Evolutionary conservation across 2,113 vertebrate genomes (phyloP).

Genomic region (Mixornis gularis): DNA sequence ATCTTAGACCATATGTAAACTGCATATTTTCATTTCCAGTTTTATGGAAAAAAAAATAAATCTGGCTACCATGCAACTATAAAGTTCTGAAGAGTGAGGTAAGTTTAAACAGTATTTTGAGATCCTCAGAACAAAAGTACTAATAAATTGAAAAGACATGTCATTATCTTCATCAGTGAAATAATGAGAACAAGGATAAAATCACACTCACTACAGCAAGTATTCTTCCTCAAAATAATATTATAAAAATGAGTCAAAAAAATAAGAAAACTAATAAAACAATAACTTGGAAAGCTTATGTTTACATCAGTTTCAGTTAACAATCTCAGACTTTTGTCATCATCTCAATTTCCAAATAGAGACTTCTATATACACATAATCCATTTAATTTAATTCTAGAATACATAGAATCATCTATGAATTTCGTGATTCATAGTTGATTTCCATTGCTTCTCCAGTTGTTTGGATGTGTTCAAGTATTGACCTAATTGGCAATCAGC

Average conservation of each 20-base stretch:
- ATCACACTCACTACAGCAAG: not conserved
- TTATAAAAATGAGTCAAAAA: not conserved
- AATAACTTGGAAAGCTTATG: not conserved
- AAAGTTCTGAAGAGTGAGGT: slow-evolving; percentile 19
- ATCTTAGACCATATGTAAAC: slow-evolving; percentile 2
- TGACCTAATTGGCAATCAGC: not conserved
- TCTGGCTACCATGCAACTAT: not conserved
- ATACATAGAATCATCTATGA: not conserved
- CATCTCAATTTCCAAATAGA: not conserved
- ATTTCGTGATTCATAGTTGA: not conserved
- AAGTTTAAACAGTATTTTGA: slow-evolving; percentile 35
- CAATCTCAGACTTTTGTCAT: not conserved
- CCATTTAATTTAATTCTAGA: not conserved
- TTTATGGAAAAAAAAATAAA: not conserved
- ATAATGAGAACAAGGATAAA: slow-evolving; percentile 6
- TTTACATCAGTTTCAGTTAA: not conserved
- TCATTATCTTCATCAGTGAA: not conserved
- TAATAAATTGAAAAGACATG: not conserved
- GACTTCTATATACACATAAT: not conserved
- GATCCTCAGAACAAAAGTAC: slow-evolving; percentile 41
- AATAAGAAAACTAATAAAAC: not conserved
- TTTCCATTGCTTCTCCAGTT: not conserved
- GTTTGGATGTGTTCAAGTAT: not conserved
- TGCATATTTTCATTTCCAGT: not conserved
- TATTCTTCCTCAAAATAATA: not conserved